phyloP scores from a whole-genome alignment of 2,797 vertebrate genomes.

The Hapalemur alaotrensis region DNA sequence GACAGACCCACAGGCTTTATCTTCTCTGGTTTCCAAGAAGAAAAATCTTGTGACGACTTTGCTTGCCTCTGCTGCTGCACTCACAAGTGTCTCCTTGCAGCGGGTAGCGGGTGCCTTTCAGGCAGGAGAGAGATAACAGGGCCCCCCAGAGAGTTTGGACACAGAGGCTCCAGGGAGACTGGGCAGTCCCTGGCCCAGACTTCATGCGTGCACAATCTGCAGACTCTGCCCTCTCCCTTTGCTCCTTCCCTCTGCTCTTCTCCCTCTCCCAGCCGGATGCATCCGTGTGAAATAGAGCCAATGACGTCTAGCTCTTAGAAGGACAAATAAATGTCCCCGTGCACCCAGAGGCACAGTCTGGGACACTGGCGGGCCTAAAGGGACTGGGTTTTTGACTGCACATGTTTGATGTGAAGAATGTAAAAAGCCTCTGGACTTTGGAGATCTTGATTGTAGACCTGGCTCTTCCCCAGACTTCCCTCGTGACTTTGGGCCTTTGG shows the following conservation, averaged over 20 bases:
- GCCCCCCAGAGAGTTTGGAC: background rate
- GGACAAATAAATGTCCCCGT: background rate
- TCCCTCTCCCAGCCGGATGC: background rate
- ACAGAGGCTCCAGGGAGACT: background rate
- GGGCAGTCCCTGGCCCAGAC: fast-evolving
- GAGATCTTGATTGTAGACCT: background rate
- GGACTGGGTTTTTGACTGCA: background rate
- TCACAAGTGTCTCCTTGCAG: background rate
- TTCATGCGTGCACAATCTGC: background rate
- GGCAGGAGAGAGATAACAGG: background rate
- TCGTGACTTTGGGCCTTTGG: background rate
- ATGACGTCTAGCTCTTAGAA: background rate
- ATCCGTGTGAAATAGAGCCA: background rate
- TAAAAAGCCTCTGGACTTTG: background rate
- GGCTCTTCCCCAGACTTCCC: background rate
- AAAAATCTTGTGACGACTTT: background rate
- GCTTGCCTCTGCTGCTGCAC: background rate
- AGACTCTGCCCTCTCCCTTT: background rate
- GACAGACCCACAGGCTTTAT: background rate
- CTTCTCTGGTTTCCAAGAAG: background rate
- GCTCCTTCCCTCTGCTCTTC: background rate
- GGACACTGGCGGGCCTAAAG: background rate
- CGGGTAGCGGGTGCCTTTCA: background rate
- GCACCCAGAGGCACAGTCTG: background rate
- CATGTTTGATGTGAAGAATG: background rate